Evolutionary conservation across 2,888 invertebrate species (phyloP).

Genomic region (Zhuqinia jingwanae): DNA sequence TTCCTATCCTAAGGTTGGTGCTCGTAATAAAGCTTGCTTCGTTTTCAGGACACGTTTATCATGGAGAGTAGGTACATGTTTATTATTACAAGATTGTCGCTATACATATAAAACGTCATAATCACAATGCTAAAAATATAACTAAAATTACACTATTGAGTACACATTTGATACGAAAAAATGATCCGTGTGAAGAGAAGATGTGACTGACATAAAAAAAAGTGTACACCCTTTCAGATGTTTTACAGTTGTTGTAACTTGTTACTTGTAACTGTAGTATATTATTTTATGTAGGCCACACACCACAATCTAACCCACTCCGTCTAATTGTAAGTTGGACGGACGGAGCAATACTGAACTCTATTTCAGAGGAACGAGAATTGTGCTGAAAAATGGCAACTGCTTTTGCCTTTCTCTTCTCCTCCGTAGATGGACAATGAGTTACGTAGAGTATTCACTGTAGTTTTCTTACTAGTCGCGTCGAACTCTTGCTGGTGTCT

Average conservation of each 20-base stretch:
- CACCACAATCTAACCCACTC: background rate
- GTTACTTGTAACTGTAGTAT: too few relatives aligned
- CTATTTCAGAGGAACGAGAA: too few relatives aligned
- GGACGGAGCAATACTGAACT: background rate
- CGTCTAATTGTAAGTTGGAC: background rate
- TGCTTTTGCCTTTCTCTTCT: too few relatives aligned
- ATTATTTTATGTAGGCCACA: background rate
- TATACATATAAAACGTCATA: background rate
- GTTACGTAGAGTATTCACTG: too few relatives aligned
- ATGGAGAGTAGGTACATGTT: background rate
- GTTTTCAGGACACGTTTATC: constrained; percentile 37
- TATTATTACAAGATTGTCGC: background rate
- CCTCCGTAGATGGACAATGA: too few relatives aligned
- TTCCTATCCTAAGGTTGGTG: constrained; percentile 45
- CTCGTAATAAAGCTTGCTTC: constrained; percentile 11
- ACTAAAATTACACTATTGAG: too few relatives aligned
- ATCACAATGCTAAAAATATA: too few relatives aligned
- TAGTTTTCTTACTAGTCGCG: too few relatives aligned
- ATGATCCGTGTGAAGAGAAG: background rate
- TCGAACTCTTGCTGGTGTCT: too few relatives aligned
- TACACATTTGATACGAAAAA: too few relatives aligned
- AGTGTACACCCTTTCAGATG: background rate
- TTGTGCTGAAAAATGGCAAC: too few relatives aligned
- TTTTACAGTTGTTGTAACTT: background rate
- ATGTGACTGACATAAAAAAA: background rate